Evolutionary conservation across 2,797 vertebrate genomes (phyloP).

Genomic region (Falco novaeseelandiae): DNA sequence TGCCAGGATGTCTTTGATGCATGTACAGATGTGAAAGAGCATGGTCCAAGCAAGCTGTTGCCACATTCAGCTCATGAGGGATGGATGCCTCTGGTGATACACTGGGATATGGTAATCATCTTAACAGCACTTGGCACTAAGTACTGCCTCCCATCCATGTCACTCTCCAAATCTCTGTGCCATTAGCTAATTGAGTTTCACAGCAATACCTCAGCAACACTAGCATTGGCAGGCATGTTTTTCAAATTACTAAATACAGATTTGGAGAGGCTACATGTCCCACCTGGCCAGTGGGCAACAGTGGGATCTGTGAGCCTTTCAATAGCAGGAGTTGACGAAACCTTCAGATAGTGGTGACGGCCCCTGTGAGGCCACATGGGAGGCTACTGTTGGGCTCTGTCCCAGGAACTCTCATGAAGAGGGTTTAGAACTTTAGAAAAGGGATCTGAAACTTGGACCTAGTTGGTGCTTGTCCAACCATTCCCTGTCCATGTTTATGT

Average conservation of each 20-base stretch:
- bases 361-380: rapidly evolving
- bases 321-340: background rate
- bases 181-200: conserved; percentile 45
- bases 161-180: background rate
- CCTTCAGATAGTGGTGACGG: background rate
- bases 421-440: background rate
- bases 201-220: background rate
- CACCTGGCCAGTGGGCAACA: background rate
- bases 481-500: background rate
- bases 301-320: rapidly evolving
- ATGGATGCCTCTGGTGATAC: background rate
- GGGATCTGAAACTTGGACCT: background rate
- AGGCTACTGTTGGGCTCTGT: background rate
- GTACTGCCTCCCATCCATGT: background rate
- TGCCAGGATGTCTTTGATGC: background rate
- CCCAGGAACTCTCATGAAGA: background rate
- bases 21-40: background rate
- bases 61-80: background rate
- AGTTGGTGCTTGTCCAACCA: background rate
- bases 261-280: background rate
- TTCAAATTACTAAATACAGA: background rate
- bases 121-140: conserved; percentile 12
- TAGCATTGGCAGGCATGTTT: background rate
- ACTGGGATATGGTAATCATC: background rate
- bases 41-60: background rate